Percentiles rank a stretch among this genome's conserved stretches.
Evolutionary conservation across 2,113 vertebrate genomes (phyloP).

Genomic region (Anhinga rufa): DNA sequence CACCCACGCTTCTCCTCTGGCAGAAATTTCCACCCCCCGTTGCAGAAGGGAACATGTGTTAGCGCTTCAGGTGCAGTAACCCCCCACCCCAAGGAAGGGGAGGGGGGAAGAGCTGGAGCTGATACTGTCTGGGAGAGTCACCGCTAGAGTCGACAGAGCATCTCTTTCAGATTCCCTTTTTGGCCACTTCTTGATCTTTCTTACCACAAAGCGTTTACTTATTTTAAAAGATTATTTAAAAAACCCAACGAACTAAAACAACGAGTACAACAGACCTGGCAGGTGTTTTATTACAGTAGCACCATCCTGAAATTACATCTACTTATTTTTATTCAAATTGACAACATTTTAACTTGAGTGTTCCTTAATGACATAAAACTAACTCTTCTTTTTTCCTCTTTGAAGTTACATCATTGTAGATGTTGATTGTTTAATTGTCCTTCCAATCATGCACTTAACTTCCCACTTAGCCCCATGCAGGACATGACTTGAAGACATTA

Average conservation of each 20-base stretch:
- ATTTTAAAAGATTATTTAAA: background rate
- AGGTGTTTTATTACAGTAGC: conserved; percentile 1
- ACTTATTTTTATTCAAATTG: conserved; percentile 38
- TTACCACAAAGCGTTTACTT: background rate
- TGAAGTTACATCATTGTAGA: conserved; percentile 51
- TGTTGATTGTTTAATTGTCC: conserved; percentile 57
- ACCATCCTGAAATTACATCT: conserved; percentile 6
- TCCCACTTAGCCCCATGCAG: conserved; percentile 48
- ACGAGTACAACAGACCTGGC: background rate
- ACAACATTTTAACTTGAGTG: conserved; percentile 21
- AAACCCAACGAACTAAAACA: background rate
- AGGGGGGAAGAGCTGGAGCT: background rate
- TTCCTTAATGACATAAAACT: conserved; percentile 47
- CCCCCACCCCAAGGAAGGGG: background rate
- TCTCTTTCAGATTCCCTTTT: background rate
- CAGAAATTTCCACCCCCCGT: background rate
- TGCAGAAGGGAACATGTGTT: background rate
- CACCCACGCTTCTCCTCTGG: background rate
- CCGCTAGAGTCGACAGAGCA: background rate
- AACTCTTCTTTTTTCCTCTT: conserved; percentile 28
- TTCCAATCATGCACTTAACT: conserved; percentile 48
- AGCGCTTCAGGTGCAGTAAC: background rate
- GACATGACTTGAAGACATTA: conserved; percentile 61
- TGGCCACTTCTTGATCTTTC: background rate
- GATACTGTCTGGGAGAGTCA: background rate